These are phyloP conservation scores for Philopedon plagiatum DNA, from an alignment of 2,888 invertebrate species.

Conservation along the genomic window DNA sequence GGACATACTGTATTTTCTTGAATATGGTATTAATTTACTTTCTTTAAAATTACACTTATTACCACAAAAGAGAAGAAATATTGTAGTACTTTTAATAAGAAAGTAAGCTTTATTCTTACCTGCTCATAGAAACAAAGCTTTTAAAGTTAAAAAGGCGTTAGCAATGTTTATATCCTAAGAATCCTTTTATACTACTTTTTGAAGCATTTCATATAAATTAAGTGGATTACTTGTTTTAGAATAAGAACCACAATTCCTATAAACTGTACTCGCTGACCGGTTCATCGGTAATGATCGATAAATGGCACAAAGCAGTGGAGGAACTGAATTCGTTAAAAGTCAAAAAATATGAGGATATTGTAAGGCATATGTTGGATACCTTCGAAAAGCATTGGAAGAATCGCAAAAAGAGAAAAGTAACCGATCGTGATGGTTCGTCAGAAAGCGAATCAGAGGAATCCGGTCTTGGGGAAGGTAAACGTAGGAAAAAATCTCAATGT, in stretches of 20 bases:
- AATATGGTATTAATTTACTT: no score
- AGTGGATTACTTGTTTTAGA: slow-evolving; percentile 49
- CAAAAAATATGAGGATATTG: slow-evolving; percentile 19
- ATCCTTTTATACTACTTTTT: no score
- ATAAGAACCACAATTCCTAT: background rate
- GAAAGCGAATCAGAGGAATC: slow-evolving; percentile 24
- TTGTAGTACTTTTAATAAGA: no score
- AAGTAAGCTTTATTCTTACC: no score
- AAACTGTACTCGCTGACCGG: slow-evolving; percentile 19
- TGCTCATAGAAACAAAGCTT: no score
- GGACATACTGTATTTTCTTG: no score
- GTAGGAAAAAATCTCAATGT: slow-evolving; percentile 15
- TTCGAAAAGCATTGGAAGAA: background rate
- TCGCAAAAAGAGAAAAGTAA: slow-evolving; percentile 27
- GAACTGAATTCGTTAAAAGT: slow-evolving; percentile 80
- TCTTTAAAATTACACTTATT: no score
- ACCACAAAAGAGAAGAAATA: no score
- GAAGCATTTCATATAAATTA: no score
- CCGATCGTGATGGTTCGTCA: background rate
- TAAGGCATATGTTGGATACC: slow-evolving; percentile 20
- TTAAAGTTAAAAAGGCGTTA: no score
- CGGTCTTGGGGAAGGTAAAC: background rate
- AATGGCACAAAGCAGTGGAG: slow-evolving; percentile 81
- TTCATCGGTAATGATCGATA: slow-evolving; percentile 18
- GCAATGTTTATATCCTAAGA: no score